These are phyloP conservation scores for Caenorhabditis imperialis DNA, from an alignment of 2,888 invertebrate genomes.

Conservation along the genomic window DNA sequence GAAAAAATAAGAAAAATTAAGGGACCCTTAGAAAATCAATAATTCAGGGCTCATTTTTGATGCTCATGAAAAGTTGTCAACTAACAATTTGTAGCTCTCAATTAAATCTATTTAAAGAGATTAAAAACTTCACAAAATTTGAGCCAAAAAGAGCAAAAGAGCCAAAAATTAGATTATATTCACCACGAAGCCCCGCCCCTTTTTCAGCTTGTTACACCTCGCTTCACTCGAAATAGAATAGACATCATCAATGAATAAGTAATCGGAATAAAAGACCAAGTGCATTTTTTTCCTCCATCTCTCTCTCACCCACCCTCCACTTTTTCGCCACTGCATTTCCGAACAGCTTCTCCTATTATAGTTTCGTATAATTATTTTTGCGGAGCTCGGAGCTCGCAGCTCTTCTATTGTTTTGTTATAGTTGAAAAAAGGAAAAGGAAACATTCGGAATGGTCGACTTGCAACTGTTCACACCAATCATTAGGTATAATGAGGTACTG, in stretches of 20 bases:
- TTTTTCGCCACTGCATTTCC: not conserved
- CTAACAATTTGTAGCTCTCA: too few species aligned
- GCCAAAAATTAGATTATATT: not conserved
- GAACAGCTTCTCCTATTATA: not conserved
- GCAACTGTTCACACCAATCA: slow-evolving; percentile 46
- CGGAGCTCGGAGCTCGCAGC: not conserved
- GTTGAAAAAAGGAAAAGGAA: slow-evolving; percentile 11
- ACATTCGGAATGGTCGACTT: slow-evolving; percentile 49
- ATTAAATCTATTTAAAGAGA: too few species aligned
- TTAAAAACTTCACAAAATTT: too few species aligned
- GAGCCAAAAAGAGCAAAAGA: too few species aligned
- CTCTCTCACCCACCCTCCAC: not conserved
- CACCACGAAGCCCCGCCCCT: slow-evolving; percentile 5
- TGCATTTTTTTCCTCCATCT: too few species aligned
- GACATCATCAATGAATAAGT: slow-evolving; percentile 31
- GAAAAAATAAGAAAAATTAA: too few species aligned
- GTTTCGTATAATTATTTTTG: too few species aligned
- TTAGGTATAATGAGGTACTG: slow-evolving; percentile 44
- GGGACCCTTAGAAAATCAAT: too few species aligned
- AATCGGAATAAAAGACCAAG: slow-evolving; percentile 9
- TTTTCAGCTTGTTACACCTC: not conserved
- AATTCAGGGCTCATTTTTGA: too few species aligned
- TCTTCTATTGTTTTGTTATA: not conserved
- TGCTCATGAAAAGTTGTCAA: too few species aligned
- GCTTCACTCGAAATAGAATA: not conserved